Conservation (phyloP, 2,888 invertebrate species). For the Magallana nippona region DNA sequence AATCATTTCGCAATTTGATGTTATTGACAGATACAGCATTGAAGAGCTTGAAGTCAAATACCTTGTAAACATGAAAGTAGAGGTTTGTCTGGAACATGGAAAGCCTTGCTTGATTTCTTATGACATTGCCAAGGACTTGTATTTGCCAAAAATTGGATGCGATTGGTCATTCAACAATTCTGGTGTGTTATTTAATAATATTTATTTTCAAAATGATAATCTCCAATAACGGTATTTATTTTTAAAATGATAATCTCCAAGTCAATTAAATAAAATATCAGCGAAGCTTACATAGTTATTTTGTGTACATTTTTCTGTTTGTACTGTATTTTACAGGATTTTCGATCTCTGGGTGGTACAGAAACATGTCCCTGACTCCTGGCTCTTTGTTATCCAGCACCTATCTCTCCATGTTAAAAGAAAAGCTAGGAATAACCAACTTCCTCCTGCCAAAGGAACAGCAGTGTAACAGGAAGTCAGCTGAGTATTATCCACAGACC, state of each 20-base stretch:
- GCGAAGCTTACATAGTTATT: too few species aligned
- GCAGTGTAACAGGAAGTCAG: slow-evolving; percentile 37
- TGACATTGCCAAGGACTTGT: slow-evolving; percentile 34
- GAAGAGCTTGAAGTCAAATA: slow-evolving; percentile 50
- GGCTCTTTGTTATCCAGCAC: slow-evolving; percentile 34
- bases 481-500: slow-evolving; percentile 28
- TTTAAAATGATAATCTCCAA: too few species aligned
- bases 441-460: not conserved
- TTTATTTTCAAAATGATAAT: too few species aligned
- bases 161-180: slow-evolving; percentile 16
- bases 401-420: slow-evolving; percentile 42
- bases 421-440: slow-evolving; percentile 42
- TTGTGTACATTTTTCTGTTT: too few species aligned
- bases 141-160: slow-evolving; percentile 28
- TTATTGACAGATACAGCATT: slow-evolving; percentile 51
- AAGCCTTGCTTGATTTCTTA: slow-evolving; percentile 44
- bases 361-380: slow-evolving; percentile 33
- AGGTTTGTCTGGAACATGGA: slow-evolving; percentile 57
- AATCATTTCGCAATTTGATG: slow-evolving; percentile 27
- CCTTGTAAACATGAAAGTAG: slow-evolving; percentile 53
- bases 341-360: slow-evolving; percentile 42
- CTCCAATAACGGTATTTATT: too few species aligned
- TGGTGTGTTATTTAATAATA: not conserved
- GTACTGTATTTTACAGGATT: slow-evolving; percentile 39
- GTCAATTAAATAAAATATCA: too few species aligned